phyloP scores from a whole-genome alignment of 2,888 invertebrate species.

The Pocota personata region DNA sequence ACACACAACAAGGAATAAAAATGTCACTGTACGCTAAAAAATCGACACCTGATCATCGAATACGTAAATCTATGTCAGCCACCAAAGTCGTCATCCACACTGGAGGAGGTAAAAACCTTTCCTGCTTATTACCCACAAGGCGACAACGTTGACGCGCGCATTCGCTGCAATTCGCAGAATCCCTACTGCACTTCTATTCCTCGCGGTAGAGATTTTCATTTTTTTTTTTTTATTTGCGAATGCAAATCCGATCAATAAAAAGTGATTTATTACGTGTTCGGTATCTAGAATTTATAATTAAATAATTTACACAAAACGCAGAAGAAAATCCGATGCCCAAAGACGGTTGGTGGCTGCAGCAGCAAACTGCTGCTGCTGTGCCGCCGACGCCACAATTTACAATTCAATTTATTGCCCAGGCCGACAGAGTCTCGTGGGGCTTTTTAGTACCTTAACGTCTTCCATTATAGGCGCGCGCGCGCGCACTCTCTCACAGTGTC shows the following conservation, averaged over 20 bases:
- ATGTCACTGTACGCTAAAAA: slow-evolving; percentile 17
- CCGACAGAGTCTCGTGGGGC: slow-evolving; percentile 50
- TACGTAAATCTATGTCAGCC: slow-evolving; percentile 49
- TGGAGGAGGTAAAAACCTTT: background rate
- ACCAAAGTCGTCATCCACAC: slow-evolving; percentile 18
- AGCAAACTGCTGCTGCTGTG: slow-evolving; percentile 8
- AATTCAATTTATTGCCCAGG: slow-evolving; percentile 66
- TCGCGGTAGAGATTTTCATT: background rate
- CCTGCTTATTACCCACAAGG: slow-evolving; percentile 31
- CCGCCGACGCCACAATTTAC: slow-evolving; percentile 65
- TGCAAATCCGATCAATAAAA: slow-evolving; percentile 71
- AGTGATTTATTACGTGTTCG: slow-evolving; percentile 70
- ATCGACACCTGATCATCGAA: slow-evolving; percentile 53
- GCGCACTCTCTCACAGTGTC: slow-evolving; percentile 24
- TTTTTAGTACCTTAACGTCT: slow-evolving; percentile 54
- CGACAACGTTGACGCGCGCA: background rate
- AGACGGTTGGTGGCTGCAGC: slow-evolving; percentile 24
- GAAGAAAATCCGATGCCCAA: slow-evolving; percentile 33
- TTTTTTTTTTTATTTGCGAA: slow-evolving; percentile 21
- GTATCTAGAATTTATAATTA: slow-evolving; percentile 71
- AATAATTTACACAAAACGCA: slow-evolving; percentile 67
- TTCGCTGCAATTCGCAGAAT: slow-evolving; percentile 36
- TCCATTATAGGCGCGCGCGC: slow-evolving; percentile 39
- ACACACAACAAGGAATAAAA: slow-evolving; percentile 37
- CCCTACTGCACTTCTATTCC: slow-evolving; percentile 1